phyloP scores from a whole-genome alignment of 2,888 invertebrate species.

The Helleia helle region DNA sequence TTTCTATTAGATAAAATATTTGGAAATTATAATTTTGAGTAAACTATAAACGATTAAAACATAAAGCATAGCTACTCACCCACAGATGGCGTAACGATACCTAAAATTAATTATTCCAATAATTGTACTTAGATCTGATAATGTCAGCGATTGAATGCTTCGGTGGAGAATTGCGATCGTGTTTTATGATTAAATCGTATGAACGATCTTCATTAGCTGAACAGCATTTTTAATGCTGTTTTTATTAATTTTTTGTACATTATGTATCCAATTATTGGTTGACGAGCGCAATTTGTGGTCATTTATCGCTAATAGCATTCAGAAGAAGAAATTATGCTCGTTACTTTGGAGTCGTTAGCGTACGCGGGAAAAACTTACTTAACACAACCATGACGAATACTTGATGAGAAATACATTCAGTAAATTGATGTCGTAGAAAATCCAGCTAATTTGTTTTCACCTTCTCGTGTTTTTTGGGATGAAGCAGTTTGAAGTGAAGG shows the following conservation, averaged over 20 bases:
- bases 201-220: conserved; percentile 40
- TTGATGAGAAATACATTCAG: conserved; percentile 6
- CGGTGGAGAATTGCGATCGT: conserved; percentile 19
- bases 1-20: too few species aligned
- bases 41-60: too few species aligned
- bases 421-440: conserved; percentile 1
- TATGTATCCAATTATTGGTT: conserved; percentile 15
- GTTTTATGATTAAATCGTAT: conserved; percentile 40
- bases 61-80: neutral
- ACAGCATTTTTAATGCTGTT: conserved; percentile 25
- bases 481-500: too few species aligned
- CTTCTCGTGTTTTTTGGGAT: too few species aligned
- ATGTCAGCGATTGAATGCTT: conserved; percentile 25
- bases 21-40: too few species aligned
- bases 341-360: conserved; percentile 14
- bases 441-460: neutral
- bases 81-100: neutral
- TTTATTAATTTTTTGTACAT: conserved; percentile 18
- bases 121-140: conserved; percentile 6
- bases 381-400: conserved; percentile 1
- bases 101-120: neutral
- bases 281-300: conserved; percentile 19
- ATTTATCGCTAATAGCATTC: conserved; percentile 14
- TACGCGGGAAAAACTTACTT: conserved; percentile 11
- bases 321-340: conserved; percentile 13